Evolutionary conservation across 2,888 invertebrate genomes (phyloP).

Genomic region (Dicranocentrus wangi): DNA sequence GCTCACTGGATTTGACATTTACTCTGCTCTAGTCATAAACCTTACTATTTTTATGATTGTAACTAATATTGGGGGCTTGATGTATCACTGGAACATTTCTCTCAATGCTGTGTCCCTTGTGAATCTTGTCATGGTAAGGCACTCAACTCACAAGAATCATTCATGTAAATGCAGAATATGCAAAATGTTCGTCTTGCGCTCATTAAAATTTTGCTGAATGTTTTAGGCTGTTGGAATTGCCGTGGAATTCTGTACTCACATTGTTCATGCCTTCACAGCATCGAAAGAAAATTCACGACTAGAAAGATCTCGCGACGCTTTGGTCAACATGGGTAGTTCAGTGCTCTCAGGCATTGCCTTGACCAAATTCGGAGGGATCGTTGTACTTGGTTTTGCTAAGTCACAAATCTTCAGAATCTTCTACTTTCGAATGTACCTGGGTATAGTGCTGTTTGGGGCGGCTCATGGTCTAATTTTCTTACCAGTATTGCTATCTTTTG

Average conservation of each 20-base stretch:
- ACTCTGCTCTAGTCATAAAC: constrained; percentile 74
- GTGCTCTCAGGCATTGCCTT: constrained; percentile 98
- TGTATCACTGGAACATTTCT: constrained; percentile 93
- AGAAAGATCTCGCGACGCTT: constrained; percentile 86
- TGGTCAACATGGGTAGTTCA: constrained; percentile 94
- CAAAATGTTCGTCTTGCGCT: neutral
- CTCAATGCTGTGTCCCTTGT: constrained; percentile 95
- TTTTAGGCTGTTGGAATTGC: constrained; percentile 94
- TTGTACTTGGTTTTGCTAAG: constrained; percentile 85
- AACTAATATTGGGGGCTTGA: constrained; percentile 88
- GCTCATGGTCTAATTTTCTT: constrained; percentile 97
- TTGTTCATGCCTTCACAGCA: constrained; percentile 92
- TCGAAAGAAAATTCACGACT: constrained; percentile 84
- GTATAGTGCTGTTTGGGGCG: constrained; percentile 97
- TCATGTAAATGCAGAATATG: neutral
- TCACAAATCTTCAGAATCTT: constrained; percentile 97
- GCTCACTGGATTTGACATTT: constrained; percentile 89
- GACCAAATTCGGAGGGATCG: constrained; percentile 97
- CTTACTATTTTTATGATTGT: constrained; percentile 86
- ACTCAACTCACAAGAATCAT: neutral
- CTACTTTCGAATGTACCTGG: constrained; percentile 98
- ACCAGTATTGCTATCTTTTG: constrained; percentile 86
- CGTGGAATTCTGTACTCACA: constrained; percentile 99
- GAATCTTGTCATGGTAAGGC: constrained; percentile 91
- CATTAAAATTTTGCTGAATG: neutral